Evolutionary conservation across 2,113 vertebrate genomes (phyloP).

Genomic region (Tympanuchus pallidicinctus): DNA sequence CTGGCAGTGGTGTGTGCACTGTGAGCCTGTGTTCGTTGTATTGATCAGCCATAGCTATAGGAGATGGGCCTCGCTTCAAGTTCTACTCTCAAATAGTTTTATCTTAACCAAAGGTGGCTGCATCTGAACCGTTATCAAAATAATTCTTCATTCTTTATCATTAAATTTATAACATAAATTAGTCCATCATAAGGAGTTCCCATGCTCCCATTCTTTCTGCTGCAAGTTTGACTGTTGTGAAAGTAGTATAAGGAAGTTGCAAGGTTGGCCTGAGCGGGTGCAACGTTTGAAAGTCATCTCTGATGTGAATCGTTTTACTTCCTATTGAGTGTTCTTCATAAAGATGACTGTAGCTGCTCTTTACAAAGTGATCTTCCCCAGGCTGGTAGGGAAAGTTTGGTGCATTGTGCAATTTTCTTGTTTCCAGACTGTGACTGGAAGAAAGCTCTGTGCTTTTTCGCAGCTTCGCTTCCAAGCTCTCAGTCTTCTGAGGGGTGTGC

Average conservation of each 20-base stretch:
- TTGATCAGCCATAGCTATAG: neutral
- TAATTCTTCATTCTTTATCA: neutral
- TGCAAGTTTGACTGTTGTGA: neutral
- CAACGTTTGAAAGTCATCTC: neutral
- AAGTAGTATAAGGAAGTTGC: neutral
- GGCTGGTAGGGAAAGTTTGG: neutral
- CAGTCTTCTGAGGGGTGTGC: neutral
- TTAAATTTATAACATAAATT: neutral
- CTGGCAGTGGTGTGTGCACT: neutral
- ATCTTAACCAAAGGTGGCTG: neutral
- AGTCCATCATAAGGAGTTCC: neutral
- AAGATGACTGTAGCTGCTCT: neutral
- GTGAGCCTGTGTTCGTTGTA: fast-evolving
- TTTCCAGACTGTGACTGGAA: neutral
- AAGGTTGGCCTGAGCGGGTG: neutral
- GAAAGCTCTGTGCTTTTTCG: neutral
- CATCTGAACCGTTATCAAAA: neutral
- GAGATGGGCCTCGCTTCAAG: neutral
- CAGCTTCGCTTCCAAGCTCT: neutral
- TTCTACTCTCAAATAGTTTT: neutral
- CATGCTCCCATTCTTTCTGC: neutral
- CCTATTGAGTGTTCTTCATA: neutral
- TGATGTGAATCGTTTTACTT: neutral
- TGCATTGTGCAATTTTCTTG: neutral
- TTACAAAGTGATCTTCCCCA: neutral